Evolutionary conservation across 2,797 vertebrate genomes (phyloP), one percentile per base, ranked within the genome.

Genomic region (Sparidentex hasta): DNA sequence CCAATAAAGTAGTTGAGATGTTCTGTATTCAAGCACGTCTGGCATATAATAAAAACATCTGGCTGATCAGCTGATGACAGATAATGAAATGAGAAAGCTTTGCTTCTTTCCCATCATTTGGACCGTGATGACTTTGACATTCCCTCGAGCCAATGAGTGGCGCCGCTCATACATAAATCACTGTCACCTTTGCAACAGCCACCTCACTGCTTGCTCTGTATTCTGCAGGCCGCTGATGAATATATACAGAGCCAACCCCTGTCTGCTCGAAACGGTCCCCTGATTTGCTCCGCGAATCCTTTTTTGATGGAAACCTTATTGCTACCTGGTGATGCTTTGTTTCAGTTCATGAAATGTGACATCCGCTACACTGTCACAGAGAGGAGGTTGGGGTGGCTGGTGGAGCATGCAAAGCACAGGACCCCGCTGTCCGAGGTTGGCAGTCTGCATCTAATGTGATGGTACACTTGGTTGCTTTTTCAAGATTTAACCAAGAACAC

Each of bases 111-210:
- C 25, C 21, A 14, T 21, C 23, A 46, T 62, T 11, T 43, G 46
- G 29, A 67, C 80, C 78, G 64, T 55, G 71, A 71, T 51, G 67
- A 71, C 71, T 69, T 21, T 72, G 74, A 48, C 73, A 5, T 57
- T 50, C 71, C 69, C 56, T 33, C 1, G 62, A 58, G 58, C 23
- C 55, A 38, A 23, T 17, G 17, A n/a, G 47, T 12, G 2, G 11
- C 0, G 25, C 8, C 6, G 62, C 50, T 80, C 41, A 58, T 9
- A 13, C 68, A 71, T 74, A 66, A 75, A 78, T 88, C 83, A 44
- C 55, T 23, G 66, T 71, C 77, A 29, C 65, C 61, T 72, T 25
- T 69, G 52, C 44, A 65, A 43, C 16, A 69, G 48, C 52, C 18
- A 25, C n/a, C 48, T 63, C 47, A 1, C 12, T 11, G 1, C 47